Conservation (phyloP, 2,113 vertebrate genomes). For the Canis aureus region DNA sequence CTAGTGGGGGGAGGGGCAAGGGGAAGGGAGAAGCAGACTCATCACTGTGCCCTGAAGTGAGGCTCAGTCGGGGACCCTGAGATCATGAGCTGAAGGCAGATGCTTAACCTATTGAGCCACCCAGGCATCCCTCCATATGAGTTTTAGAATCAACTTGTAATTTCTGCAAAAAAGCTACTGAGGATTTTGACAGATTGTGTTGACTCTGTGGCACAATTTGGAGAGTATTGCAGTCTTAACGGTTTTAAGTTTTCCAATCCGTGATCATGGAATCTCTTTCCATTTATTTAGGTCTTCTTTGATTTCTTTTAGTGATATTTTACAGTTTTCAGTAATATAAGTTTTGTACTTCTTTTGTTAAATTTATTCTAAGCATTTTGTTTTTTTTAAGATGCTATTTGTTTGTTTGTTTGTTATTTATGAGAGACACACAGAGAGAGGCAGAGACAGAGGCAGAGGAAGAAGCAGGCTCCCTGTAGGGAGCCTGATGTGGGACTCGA, state of each 20-base stretch:
- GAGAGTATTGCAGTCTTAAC: not conserved
- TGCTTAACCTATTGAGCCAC: not conserved
- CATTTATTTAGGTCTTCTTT: conserved; percentile 23
- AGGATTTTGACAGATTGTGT: conserved; percentile 15
- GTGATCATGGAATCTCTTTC: not conserved
- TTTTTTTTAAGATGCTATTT: not conserved
- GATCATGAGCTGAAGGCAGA: not conserved
- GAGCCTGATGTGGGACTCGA: too few species aligned
- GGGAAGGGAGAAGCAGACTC: not conserved
- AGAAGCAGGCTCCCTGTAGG: too few species aligned
- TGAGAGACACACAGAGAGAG: too few species aligned
- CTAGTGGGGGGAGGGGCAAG: too few species aligned
- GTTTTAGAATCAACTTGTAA: not conserved
- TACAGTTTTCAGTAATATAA: not conserved
- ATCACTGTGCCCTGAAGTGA: not conserved
- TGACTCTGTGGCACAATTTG: conserved; percentile 34
- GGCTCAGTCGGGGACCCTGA: not conserved
- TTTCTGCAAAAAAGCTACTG: conserved; percentile 9
- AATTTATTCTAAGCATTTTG: conserved; percentile 31
- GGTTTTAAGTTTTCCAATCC: not conserved
- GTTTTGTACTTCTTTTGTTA: not conserved
- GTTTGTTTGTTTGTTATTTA: too few species aligned
- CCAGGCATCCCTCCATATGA: not conserved
- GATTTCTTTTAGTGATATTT: conserved; percentile 41
- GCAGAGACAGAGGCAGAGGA: too few species aligned